Conservation (phyloP, 2,888 invertebrate species). For the Mesoligia furuncula region DNA sequence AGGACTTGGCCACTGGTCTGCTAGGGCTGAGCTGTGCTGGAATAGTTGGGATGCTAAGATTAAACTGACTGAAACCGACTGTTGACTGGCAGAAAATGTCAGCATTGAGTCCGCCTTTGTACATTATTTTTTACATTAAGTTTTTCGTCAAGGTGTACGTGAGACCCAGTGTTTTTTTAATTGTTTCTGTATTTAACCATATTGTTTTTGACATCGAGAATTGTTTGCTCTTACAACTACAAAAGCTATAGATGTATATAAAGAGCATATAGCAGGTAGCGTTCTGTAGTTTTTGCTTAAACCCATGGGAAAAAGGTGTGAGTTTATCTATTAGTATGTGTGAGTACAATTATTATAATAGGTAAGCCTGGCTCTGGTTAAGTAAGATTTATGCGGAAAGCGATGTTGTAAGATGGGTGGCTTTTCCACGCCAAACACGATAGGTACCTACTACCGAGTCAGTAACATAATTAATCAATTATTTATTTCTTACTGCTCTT, state of each 20-base stretch:
- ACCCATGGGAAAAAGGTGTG: not conserved
- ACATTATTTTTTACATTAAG: not conserved
- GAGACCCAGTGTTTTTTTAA: not conserved
- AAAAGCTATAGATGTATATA: not conserved
- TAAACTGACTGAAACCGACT: not conserved
- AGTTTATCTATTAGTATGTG: not conserved
- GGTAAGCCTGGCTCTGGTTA: not conserved
- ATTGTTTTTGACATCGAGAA: not conserved
- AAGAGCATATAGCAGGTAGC: not conserved
- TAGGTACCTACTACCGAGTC: too few species aligned
- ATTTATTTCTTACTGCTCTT: not conserved
- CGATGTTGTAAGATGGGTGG: not conserved
- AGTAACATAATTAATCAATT: not conserved
- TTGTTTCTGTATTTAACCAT: not conserved
- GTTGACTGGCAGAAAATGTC: not conserved
- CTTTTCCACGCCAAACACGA: not conserved
- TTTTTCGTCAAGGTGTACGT: not conserved
- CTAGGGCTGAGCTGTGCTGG: slow-evolving; percentile 53
- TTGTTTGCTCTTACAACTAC: not conserved
- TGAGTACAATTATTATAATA: not conserved
- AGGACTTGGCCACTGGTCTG: slow-evolving; percentile 71
- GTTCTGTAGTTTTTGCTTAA: not conserved
- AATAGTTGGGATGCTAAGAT: slow-evolving; percentile 10
- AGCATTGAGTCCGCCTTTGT: not conserved
- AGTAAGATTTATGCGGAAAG: not conserved